Conservation (phyloP, 2,888 invertebrate species). For the Eueremaeus valkanovi region DNA sequence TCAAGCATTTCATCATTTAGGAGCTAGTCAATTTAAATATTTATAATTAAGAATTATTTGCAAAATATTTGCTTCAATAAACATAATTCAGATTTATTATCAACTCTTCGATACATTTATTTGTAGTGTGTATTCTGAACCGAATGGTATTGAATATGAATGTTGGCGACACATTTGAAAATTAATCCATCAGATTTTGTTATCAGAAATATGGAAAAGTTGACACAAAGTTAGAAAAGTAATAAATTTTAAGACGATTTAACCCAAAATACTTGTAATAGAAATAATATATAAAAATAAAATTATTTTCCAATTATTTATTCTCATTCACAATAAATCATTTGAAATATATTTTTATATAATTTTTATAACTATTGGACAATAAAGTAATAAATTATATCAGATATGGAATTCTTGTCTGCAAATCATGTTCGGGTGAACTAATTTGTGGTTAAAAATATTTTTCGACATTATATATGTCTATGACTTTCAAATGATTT, state of each 20-base stretch:
- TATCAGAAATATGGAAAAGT: neutral
- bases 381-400: slow-evolving; percentile 8
- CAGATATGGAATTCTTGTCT: neutral
- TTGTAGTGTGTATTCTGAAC: too few species aligned
- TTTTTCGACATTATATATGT: neutral
- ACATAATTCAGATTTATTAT: too few species aligned
- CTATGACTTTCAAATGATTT: neutral
- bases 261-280: neutral
- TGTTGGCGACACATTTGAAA: too few species aligned
- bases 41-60: too few species aligned
- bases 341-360: neutral
- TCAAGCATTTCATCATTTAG: too few species aligned
- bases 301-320: neutral
- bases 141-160: too few species aligned
- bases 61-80: too few species aligned
- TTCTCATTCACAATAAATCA: neutral
- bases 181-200: neutral
- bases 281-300: neutral
- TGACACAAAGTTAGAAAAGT: neutral
- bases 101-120: too few species aligned
- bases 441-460: neutral
- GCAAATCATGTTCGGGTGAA: neutral
- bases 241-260: neutral
- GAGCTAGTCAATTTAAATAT: too few species aligned
- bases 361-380: neutral